Evolutionary conservation across 2,888 invertebrate genomes (phyloP).

Genomic region (Mechanitis messenoides): DNA sequence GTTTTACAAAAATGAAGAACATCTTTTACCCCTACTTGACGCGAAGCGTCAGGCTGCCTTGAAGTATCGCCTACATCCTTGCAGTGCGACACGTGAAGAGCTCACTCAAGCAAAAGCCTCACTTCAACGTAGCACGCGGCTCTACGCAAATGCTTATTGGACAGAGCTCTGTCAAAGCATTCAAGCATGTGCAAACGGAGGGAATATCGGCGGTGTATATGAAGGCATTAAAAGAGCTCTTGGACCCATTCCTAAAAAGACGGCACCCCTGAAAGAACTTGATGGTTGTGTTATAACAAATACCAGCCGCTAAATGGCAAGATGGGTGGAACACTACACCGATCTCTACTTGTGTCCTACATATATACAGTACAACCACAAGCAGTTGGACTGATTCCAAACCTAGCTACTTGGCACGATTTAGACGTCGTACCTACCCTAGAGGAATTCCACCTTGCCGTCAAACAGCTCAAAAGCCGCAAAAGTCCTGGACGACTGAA

Average conservation of each 20-base stretch:
- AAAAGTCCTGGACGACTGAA: constrained; percentile 10
- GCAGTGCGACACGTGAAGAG: not conserved
- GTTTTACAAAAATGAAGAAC: too few relatives aligned
- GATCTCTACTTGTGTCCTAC: not conserved
- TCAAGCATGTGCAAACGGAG: too few relatives aligned
- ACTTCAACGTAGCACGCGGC: not conserved
- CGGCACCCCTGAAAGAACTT: constrained; percentile 16
- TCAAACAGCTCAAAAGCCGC: constrained; percentile 8
- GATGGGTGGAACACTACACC: constrained; percentile 12
- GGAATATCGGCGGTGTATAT: constrained; percentile 14
- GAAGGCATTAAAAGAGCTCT: constrained; percentile 19
- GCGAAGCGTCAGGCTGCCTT: too few relatives aligned
- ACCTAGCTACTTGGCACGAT: constrained; percentile 3
- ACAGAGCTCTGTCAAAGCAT: too few relatives aligned
- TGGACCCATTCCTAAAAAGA: constrained; percentile 18
- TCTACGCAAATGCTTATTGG: too few relatives aligned
- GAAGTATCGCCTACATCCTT: too few relatives aligned
- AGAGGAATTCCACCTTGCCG: constrained; percentile 5
- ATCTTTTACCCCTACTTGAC: too few relatives aligned
- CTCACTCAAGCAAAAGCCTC: too few relatives aligned
- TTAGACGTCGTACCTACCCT: constrained; percentile 4
- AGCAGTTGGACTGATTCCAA: not conserved
- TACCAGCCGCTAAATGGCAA: not conserved
- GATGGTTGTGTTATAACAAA: constrained; percentile 15
- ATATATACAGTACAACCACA: not conserved